Evolutionary conservation across 2,888 invertebrate species (phyloP).

Genomic region (Orthonevra nobilis): DNA sequence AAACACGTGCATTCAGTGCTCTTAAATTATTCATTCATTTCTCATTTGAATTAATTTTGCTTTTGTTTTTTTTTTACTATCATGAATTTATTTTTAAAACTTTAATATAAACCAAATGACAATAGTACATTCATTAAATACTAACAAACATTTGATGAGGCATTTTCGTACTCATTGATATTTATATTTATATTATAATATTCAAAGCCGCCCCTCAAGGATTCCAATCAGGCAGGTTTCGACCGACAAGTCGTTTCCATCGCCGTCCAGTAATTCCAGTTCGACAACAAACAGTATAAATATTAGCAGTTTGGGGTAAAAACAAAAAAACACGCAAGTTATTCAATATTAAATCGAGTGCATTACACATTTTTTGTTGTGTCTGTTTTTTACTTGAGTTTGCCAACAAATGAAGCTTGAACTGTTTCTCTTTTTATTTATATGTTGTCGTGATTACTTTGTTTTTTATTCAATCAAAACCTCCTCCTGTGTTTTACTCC

Average conservation of each 20-base stretch:
- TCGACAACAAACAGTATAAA: slow-evolving; percentile 75
- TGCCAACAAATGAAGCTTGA: slow-evolving; percentile 45
- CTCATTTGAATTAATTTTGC: slow-evolving; percentile 56
- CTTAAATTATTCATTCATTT: slow-evolving; percentile 33
- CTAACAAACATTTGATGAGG: slow-evolving; percentile 5
- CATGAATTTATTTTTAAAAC: slow-evolving; percentile 12
- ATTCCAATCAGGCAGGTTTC: slow-evolving; percentile 80
- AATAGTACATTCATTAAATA: neutral
- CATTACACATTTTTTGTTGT: slow-evolving; percentile 52
- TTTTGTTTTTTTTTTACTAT: slow-evolving; percentile 53
- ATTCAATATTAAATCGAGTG: slow-evolving; percentile 51
- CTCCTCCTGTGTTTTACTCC: too few relatives aligned
- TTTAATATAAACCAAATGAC: neutral
- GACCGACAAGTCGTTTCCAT: slow-evolving; percentile 77
- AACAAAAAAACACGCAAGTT: slow-evolving; percentile 70
- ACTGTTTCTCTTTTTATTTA: slow-evolving; percentile 31
- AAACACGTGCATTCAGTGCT: slow-evolving; percentile 68
- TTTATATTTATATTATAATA: slow-evolving; percentile 47
- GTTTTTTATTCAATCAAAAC: too few relatives aligned
- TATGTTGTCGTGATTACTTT: too few relatives aligned
- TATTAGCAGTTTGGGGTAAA: slow-evolving; percentile 79
- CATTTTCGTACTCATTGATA: too few relatives aligned
- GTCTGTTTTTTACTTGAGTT: slow-evolving; percentile 32
- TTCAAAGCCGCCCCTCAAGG: slow-evolving; percentile 78
- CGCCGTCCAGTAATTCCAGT: slow-evolving; percentile 78